Conservation (phyloP, 1,140 invertebrate genomes). For the Mactra quadrangularis region DNA sequence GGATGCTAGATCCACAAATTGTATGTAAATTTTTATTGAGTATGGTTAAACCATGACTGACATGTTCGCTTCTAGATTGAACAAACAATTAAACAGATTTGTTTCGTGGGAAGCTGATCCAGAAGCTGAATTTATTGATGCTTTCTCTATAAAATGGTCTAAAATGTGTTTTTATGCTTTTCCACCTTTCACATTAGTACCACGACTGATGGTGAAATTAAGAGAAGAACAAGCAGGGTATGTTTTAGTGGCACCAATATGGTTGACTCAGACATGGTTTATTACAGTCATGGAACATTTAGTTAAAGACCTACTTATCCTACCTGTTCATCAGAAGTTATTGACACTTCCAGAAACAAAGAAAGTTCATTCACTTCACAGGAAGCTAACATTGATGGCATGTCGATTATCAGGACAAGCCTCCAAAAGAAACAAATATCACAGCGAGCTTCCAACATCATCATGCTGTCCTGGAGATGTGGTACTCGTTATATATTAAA, state of each 20-base stretch:
- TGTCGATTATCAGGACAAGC: neutral
- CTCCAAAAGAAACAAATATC: neutral
- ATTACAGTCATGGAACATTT: slow-evolving; percentile 15
- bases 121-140: slow-evolving; percentile 46
- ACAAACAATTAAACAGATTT: slow-evolving; percentile 53
- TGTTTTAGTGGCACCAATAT: slow-evolving; percentile 48
- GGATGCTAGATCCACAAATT: slow-evolving; percentile 32
- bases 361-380: slow-evolving; percentile 18
- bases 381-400: slow-evolving; percentile 53
- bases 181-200: slow-evolving; percentile 59
- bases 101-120: slow-evolving; percentile 58
- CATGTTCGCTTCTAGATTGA: slow-evolving; percentile 62
- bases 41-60: slow-evolving; percentile 24
- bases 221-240: slow-evolving; percentile 10
- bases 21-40: slow-evolving; percentile 16
- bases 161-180: slow-evolving; percentile 39
- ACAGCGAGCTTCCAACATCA: neutral
- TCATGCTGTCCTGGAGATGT: neutral
- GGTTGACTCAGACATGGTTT: slow-evolving; percentile 56
- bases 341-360: slow-evolving; percentile 4
- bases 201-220: slow-evolving; percentile 37
- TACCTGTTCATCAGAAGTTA: slow-evolving; percentile 21
- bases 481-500: neutral
- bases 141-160: slow-evolving; percentile 59
- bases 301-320: neutral